These are phyloP conservation scores for Lepidocolaptes lacrymiger DNA, from an alignment of 2,797 vertebrate genomes.

Conservation along the genomic window DNA sequence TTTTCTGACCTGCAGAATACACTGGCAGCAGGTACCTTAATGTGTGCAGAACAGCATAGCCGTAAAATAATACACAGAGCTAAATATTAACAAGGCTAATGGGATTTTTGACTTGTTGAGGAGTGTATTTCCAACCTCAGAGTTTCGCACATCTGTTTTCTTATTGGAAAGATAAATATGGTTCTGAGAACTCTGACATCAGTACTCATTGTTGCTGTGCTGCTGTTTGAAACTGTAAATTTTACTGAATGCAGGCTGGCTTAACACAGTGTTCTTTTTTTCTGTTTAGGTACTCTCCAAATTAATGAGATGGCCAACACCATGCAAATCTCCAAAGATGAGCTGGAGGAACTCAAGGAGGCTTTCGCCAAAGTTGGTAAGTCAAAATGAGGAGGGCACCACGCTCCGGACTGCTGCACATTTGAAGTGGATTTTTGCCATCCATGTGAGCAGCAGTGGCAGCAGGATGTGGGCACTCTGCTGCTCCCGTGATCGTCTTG, in stretches of 20 bases:
- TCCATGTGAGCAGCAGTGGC: neutral
- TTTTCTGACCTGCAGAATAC: neutral
- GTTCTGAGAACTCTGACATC: neutral
- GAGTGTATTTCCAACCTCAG: neutral
- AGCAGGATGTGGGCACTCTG: neutral
- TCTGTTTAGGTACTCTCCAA: conserved; percentile 74
- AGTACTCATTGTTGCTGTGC: neutral
- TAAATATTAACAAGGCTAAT: conserved; percentile 40
- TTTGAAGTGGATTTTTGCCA: neutral
- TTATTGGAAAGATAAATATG: neutral
- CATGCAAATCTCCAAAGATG: conserved; percentile 91
- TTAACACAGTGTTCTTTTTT: neutral
- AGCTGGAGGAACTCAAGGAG: conserved; percentile 92
- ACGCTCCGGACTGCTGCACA: neutral
- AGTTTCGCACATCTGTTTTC: neutral
- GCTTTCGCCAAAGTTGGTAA: conserved; percentile 92
- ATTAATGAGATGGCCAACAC: conserved; percentile 88
- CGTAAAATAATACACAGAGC: neutral
- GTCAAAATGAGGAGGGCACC: neutral
- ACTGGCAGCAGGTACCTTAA: neutral
- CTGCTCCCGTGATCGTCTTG: neutral
- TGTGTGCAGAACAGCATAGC: neutral
- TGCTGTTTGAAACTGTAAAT: neutral
- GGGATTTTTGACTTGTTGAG: conserved; percentile 1
- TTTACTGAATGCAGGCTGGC: neutral